These are phyloP conservation scores for Eumerus sabulonum DNA, from an alignment of 2,888 invertebrate genomes.

Conservation along the genomic window DNA sequence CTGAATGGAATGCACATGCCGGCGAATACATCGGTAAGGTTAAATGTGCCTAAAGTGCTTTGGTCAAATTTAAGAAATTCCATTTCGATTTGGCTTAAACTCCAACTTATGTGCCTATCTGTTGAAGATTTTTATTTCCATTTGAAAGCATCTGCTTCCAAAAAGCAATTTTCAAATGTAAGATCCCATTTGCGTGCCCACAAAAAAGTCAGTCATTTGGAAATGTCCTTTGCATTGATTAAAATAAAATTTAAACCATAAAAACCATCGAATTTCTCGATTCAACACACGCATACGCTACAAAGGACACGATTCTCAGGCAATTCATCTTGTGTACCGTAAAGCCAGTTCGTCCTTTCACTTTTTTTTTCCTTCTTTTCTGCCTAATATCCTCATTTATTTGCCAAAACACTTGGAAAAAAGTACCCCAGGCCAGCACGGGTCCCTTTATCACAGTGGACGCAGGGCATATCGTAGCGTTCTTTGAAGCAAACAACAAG, in stretches of 20 bases:
- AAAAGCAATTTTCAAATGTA: not conserved
- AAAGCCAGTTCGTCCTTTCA: slow-evolving; percentile 21
- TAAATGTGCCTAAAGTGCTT: too few relatives aligned
- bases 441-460: too few relatives aligned
- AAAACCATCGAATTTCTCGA: slow-evolving; percentile 34
- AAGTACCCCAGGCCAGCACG: slow-evolving; percentile 37
- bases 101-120: too few relatives aligned
- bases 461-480: too few relatives aligned
- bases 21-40: too few relatives aligned
- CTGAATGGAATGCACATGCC: too few relatives aligned
- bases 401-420: slow-evolving; percentile 31
- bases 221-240: slow-evolving; percentile 30
- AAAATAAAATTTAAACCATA: slow-evolving; percentile 7
- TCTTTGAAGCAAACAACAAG: too few relatives aligned
- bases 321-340: slow-evolving; percentile 34
- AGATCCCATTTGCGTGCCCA: slow-evolving; percentile 11
- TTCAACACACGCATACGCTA: slow-evolving; percentile 1
- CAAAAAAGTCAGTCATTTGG: slow-evolving; percentile 16
- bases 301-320: slow-evolving; percentile 4
- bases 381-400: slow-evolving; percentile 58
- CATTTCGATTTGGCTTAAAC: too few relatives aligned
- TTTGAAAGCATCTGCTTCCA: too few relatives aligned
- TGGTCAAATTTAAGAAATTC: too few relatives aligned
- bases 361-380: not conserved
- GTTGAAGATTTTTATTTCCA: too few relatives aligned